Conservation (phyloP, 2,797 vertebrate genomes). For the Fistularia tabacaria region DNA sequence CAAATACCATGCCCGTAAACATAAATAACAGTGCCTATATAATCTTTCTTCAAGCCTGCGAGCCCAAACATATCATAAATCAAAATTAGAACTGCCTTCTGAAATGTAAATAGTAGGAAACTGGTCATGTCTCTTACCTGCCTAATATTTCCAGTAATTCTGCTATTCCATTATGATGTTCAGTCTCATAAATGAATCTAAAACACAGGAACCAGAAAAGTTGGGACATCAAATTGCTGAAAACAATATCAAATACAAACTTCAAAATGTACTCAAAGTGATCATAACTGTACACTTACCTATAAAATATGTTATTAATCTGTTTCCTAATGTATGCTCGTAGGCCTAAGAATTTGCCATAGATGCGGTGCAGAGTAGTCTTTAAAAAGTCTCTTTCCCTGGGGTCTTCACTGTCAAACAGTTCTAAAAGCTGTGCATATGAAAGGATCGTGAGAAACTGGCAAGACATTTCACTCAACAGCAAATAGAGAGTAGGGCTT, state of each 20-base stretch:
- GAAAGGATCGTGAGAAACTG: background rate
- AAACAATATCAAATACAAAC: background rate
- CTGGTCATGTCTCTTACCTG: slow-evolving; percentile 74
- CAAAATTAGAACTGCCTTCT: background rate
- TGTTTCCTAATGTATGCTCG: slow-evolving; percentile 99
- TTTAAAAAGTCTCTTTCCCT: slow-evolving; percentile 98
- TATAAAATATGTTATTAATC: slow-evolving; percentile 99
- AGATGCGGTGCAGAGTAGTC: slow-evolving; percentile 98
- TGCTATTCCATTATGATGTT: slow-evolving; percentile 99
- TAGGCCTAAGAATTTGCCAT: slow-evolving; percentile 97
- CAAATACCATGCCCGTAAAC: no score
- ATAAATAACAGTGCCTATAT: no score
- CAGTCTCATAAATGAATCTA: slow-evolving; percentile 99
- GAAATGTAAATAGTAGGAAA: background rate
- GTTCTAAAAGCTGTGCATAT: slow-evolving; percentile 85
- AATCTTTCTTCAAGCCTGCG: no score
- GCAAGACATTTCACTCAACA: no score
- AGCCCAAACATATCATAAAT: no score
- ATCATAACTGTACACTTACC: slow-evolving; percentile 73
- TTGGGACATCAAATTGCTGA: background rate
- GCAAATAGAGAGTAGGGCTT: no score
- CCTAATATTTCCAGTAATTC: slow-evolving; percentile 99
- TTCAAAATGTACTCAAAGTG: no score
- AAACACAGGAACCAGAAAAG: slow-evolving; percentile 19
- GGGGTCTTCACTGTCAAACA: slow-evolving; percentile 99